These are phyloP conservation scores for Aporrectodea caliginosa DNA, from an alignment of 1,140 invertebrate genomes.

Conservation along the genomic window DNA sequence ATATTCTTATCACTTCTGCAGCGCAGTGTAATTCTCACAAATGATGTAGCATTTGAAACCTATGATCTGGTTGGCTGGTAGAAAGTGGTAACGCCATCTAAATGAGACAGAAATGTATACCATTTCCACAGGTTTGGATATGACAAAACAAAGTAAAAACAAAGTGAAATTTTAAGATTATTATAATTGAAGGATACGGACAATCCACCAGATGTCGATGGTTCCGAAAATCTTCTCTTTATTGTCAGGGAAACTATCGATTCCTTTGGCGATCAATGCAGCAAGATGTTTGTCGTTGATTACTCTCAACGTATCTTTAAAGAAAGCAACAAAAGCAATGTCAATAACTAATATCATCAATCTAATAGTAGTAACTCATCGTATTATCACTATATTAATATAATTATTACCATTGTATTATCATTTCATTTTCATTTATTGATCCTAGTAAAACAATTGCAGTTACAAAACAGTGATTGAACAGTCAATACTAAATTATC, in stretches of 20 bases:
- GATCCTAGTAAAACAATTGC: background rate
- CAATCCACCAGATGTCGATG: slow-evolving; percentile 26
- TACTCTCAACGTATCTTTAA: slow-evolving; percentile 49
- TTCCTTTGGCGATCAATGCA: slow-evolving; percentile 88
- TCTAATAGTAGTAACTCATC: background rate
- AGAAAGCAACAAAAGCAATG: slow-evolving; percentile 6
- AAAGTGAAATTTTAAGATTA: too few relatives aligned
- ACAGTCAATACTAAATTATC: too few relatives aligned
- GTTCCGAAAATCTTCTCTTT: slow-evolving; percentile 3
- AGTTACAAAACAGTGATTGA: too few relatives aligned
- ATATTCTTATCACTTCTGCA: too few relatives aligned
- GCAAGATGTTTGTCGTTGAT: slow-evolving; percentile 47
- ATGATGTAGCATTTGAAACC: too few relatives aligned
- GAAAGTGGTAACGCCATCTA: too few relatives aligned
- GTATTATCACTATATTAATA: background rate
- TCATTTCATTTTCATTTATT: background rate
- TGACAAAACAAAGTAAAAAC: too few relatives aligned
- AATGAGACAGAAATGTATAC: too few relatives aligned
- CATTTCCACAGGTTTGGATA: too few relatives aligned
- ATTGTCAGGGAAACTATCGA: slow-evolving; percentile 66
- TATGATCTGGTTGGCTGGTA: too few relatives aligned
- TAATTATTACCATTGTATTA: too few relatives aligned
- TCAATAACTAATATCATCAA: background rate
- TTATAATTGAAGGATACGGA: slow-evolving; percentile 43
- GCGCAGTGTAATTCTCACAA: too few relatives aligned